phyloP scores from a whole-genome alignment of 2,797 vertebrate species.

The Pachyuromys duprasi region DNA sequence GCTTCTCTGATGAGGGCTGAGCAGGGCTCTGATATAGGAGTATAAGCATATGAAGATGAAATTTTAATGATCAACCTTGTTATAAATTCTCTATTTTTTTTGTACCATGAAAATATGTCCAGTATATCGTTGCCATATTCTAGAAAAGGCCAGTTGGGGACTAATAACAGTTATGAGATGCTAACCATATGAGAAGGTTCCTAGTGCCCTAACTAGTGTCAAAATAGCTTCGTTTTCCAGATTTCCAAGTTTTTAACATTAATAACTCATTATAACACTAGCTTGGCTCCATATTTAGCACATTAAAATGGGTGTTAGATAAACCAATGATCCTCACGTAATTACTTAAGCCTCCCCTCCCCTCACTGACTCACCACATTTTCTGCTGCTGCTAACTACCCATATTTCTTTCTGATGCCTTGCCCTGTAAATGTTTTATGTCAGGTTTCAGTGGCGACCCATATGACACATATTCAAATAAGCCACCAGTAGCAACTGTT shows the following conservation, averaged over 20 bases:
- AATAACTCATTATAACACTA: neutral
- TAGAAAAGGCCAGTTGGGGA: too few species aligned
- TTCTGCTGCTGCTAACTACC: neutral
- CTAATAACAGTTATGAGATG: neutral
- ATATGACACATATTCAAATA: neutral
- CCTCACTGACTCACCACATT: neutral
- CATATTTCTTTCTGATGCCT: neutral
- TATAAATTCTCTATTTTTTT: neutral
- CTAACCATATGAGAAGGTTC: neutral
- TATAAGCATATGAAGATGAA: neutral
- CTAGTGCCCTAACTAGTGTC: neutral
- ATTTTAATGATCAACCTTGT: neutral
- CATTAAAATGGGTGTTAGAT: neutral
- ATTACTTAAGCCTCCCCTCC: neutral
- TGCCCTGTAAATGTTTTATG: neutral
- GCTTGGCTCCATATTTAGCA: neutral
- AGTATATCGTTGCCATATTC: neutral
- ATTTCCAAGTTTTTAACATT: neutral
- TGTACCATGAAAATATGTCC: neutral
- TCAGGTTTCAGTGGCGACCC: neutral
- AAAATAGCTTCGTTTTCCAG: neutral
- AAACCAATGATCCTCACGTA: neutral
- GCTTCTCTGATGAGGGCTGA: neutral
- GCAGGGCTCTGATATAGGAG: too few species aligned
- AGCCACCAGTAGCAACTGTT: neutral